Conservation (phyloP, 2,113 vertebrate genomes). For the Nestor notabilis region DNA sequence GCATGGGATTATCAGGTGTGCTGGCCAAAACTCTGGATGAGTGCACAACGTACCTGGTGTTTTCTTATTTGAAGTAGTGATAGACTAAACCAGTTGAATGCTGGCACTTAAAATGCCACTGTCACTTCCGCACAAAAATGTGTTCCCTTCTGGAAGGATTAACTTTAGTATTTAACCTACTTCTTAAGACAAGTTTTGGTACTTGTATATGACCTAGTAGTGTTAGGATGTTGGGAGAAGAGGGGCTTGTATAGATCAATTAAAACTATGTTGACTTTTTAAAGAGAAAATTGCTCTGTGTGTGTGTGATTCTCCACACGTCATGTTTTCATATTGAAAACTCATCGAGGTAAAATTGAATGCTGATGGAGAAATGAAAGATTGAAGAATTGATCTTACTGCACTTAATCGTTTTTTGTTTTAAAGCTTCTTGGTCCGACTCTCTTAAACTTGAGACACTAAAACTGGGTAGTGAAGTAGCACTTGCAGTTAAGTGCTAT, state of each 20-base stretch:
- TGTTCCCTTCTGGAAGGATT: constrained; percentile 2
- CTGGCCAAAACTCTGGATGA: background rate
- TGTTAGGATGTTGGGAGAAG: background rate
- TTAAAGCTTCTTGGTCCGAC: background rate
- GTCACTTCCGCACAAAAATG: constrained; percentile 57
- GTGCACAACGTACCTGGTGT: background rate
- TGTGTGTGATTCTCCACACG: background rate
- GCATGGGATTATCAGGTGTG: constrained; percentile 4
- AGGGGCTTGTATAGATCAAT: background rate
- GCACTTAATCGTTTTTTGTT: background rate
- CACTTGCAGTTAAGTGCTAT: background rate
- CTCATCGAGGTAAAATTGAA: background rate
- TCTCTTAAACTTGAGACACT: background rate
- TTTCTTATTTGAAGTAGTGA: constrained; percentile 28
- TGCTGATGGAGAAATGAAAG: background rate
- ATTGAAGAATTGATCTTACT: background rate
- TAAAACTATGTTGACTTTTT: background rate
- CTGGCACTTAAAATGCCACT: constrained; percentile 52
- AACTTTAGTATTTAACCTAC: background rate
- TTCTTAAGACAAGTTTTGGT: background rate
- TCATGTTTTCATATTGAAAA: constrained; percentile 60
- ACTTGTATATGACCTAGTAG: background rate
- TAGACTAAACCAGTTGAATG: background rate
- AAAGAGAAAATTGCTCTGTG: background rate
- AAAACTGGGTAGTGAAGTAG: background rate